A percentile compares a stretch with the other conserved stretches of the same genome.
These are phyloP conservation scores for Cryptoprocta ferox DNA, from an alignment of 2,797 vertebrate species.

Conservation along the genomic window DNA sequence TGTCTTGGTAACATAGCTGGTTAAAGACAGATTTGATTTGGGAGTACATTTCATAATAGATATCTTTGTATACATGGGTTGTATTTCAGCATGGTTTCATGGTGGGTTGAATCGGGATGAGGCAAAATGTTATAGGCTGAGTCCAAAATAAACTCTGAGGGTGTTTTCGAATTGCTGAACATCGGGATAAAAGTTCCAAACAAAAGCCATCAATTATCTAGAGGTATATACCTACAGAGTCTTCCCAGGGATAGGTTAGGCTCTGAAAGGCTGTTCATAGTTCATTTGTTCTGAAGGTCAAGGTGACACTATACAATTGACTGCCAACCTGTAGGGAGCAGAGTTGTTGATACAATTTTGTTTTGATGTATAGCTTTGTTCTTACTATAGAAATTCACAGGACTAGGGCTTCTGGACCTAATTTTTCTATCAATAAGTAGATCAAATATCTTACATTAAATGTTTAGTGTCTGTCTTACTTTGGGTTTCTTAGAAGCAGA, in stretches of 20 bases:
- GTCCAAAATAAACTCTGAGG: not conserved
- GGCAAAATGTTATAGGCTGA: not conserved
- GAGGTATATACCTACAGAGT: not conserved
- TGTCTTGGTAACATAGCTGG: not conserved
- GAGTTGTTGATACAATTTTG: not conserved
- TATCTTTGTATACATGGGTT: not conserved
- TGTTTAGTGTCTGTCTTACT: not conserved
- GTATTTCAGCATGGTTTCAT: not conserved
- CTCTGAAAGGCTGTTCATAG: not conserved
- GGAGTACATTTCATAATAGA: not conserved
- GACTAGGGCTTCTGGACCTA: not conserved
- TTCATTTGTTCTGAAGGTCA: not conserved
- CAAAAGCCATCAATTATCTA: not conserved
- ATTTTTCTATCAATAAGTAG: not conserved
- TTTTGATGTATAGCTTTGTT: not conserved
- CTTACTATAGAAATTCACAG: not conserved
- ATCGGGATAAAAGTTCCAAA: not conserved
- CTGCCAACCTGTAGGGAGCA: not conserved
- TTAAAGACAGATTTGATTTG: not conserved
- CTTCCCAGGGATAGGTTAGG: not conserved
- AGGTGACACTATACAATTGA: not conserved
- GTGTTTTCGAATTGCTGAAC: not conserved
- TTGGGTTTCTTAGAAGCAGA: not conserved
- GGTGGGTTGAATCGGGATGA: not conserved
- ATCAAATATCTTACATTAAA: not conserved